These are phyloP conservation scores for Lemur catta DNA, from an alignment of 2,797 vertebrate species.

Conservation along the genomic window DNA sequence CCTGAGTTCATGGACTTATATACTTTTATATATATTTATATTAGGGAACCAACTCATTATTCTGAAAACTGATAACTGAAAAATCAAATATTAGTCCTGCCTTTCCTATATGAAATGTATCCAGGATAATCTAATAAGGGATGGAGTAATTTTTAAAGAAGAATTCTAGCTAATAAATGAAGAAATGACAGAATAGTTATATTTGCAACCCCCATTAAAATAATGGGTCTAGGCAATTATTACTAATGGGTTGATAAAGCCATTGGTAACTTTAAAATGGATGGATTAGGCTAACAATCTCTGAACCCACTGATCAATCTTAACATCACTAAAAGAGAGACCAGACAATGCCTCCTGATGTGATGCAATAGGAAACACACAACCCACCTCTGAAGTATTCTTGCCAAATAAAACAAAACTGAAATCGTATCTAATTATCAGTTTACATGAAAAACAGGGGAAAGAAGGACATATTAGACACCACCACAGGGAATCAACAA, in stretches of 20 bases:
- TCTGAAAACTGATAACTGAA: constrained; percentile 28
- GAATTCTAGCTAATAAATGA: constrained; percentile 16
- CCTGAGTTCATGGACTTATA: not conserved
- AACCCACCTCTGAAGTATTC: constrained; percentile 6
- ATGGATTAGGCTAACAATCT: not conserved
- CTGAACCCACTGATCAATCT: not conserved
- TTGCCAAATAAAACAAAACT: constrained; percentile 12
- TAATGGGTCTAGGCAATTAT: not conserved
- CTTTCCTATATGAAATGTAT: not conserved
- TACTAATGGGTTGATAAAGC: not conserved
- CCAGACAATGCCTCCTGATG: not conserved
- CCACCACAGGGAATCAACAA: not conserved
- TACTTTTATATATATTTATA: not conserved
- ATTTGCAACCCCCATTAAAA: not conserved
- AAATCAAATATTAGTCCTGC: not conserved
- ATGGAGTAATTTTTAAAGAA: not conserved
- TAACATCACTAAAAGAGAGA: not conserved
- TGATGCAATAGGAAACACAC: not conserved
- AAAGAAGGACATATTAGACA: not conserved
- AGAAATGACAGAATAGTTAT: not conserved
- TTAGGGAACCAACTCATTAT: not conserved
- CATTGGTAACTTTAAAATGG: not conserved
- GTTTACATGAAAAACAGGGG: not conserved
- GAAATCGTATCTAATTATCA: not conserved
- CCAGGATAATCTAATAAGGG: not conserved